phyloP scores from a whole-genome alignment of 2,113 vertebrate genomes.

The Catharus minimus region DNA sequence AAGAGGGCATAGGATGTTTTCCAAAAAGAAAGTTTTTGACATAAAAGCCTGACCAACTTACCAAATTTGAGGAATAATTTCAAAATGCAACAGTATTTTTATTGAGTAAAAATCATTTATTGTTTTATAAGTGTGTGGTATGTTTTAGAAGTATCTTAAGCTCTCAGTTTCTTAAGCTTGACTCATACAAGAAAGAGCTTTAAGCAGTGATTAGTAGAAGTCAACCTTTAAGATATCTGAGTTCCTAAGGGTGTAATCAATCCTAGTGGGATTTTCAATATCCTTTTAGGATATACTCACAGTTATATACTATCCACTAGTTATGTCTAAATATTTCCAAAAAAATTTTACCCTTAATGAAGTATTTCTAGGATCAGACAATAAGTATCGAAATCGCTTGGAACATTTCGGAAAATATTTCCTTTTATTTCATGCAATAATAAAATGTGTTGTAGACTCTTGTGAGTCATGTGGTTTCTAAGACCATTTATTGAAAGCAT shows the following conservation, averaged over 20 bases:
- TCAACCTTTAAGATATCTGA: background rate
- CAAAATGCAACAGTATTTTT: background rate
- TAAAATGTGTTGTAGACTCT: background rate
- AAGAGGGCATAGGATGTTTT: background rate
- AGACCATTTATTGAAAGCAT: background rate
- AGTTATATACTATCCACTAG: background rate
- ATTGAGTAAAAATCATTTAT: background rate
- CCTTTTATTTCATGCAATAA: background rate
- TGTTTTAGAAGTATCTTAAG: background rate
- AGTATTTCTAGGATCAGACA: background rate
- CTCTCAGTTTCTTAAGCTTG: background rate
- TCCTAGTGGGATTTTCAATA: background rate
- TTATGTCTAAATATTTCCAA: background rate
- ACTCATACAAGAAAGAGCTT: background rate
- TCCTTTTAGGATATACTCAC: background rate
- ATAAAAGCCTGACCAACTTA: background rate
- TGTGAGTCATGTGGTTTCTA: background rate
- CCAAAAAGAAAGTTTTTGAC: background rate
- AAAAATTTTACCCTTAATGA: background rate
- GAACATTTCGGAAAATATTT: background rate
- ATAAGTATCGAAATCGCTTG: background rate
- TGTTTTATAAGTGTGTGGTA: accelerated
- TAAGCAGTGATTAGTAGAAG: background rate
- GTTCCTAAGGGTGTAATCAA: background rate
- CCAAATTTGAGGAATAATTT: background rate